These are phyloP conservation scores for Campoletis raptor DNA, from an alignment of 2,888 invertebrate species.

Conservation along the genomic window DNA sequence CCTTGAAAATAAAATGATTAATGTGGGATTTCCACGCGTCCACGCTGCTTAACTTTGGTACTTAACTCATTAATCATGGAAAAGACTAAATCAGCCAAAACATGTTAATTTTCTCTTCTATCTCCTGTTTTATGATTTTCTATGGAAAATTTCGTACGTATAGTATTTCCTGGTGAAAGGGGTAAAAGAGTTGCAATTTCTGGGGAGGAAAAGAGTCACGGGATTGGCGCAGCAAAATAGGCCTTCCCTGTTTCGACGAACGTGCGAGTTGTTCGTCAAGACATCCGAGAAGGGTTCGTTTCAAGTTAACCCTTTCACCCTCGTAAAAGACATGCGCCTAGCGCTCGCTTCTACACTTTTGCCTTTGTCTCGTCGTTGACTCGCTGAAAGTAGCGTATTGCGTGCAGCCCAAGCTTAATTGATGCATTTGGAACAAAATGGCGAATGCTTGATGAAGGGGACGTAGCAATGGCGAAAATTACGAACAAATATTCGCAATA, in stretches of 20 bases:
- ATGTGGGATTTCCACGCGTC: neutral
- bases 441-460: constrained; percentile 48
- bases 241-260: constrained; percentile 48
- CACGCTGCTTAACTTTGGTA: no score
- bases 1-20: neutral
- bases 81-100: neutral
- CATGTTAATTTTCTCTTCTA: no score
- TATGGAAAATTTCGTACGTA: no score
- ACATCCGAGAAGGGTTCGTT: constrained; percentile 69
- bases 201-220: constrained; percentile 21
- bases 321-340: constrained; percentile 77
- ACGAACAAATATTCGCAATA: constrained; percentile 69
- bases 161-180: neutral
- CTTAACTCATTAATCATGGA: neutral
- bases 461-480: constrained; percentile 60
- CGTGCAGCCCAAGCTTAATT: constrained; percentile 73
- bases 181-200: constrained; percentile 20
- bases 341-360: constrained; percentile 22
- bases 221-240: constrained; percentile 52
- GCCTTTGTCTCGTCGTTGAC: constrained; percentile 35
- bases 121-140: neutral
- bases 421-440: constrained; percentile 79
- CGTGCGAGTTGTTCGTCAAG: constrained; percentile 39
- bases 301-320: constrained; percentile 77
- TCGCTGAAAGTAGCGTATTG: constrained; percentile 13